Evolutionary conservation across 2,888 invertebrate species (phyloP).

Genomic region (Diplolepis rosae): DNA sequence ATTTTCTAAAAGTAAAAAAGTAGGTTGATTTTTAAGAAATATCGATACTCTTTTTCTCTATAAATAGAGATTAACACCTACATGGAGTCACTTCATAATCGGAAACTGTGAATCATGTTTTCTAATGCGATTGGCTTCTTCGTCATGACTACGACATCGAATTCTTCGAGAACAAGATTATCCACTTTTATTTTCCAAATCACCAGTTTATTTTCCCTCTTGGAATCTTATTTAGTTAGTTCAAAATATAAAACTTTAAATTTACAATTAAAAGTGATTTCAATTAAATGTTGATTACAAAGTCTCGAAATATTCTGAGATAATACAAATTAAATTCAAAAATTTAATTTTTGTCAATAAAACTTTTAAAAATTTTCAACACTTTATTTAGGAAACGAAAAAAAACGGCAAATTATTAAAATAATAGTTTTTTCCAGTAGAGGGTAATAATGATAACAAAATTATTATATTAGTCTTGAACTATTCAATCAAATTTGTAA

Average conservation of each 20-base stretch:
- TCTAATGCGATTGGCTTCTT: slow-evolving; percentile 11
- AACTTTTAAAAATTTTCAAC: too few species aligned
- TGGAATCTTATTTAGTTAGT: neutral
- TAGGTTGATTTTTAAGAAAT: neutral
- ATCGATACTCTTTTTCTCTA: neutral
- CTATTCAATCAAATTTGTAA: neutral
- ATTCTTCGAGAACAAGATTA: neutral
- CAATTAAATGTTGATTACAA: neutral
- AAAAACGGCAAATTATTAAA: too few species aligned
- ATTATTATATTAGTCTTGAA: neutral
- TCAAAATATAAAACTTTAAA: neutral
- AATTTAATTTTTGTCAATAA: too few species aligned
- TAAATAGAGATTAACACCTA: slow-evolving; percentile 25
- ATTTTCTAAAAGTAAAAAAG: neutral
- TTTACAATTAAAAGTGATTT: neutral
- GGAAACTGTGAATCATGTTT: slow-evolving; percentile 11
- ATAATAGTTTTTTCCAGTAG: too few species aligned
- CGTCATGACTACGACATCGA: neutral
- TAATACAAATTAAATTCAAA: too few species aligned
- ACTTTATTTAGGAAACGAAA: too few species aligned
- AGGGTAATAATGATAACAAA: too few species aligned
- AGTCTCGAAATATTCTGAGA: too few species aligned
- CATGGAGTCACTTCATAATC: neutral
- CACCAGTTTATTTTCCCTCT: neutral
- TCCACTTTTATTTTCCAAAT: neutral